Conservation (phyloP, 2,888 invertebrate genomes). For the Lithophane socia region DNA sequence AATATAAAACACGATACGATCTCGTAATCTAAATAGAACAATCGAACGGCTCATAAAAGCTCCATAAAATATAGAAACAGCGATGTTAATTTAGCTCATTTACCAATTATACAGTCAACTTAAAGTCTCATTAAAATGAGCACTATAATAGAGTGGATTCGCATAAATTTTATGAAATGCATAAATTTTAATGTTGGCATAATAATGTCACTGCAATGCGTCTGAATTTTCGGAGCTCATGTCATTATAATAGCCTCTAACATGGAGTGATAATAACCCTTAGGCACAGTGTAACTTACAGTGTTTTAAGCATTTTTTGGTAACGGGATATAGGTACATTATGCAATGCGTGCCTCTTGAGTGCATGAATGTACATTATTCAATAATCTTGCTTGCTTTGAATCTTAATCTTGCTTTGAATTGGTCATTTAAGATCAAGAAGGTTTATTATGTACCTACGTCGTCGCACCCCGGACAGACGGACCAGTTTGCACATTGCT, state of each 20-base stretch:
- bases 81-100: conserved; percentile 42
- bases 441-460: too few relatives aligned
- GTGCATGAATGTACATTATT: not conserved
- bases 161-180: conserved; percentile 55
- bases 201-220: conserved; percentile 57
- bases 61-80: conserved; percentile 36
- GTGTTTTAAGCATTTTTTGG: not conserved
- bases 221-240: conserved; percentile 10
- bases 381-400: not conserved
- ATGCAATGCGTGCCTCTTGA: not conserved
- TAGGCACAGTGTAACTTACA: not conserved
- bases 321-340: not conserved
- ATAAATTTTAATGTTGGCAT: conserved; percentile 58
- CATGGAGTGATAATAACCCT: not conserved
- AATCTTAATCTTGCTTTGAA: not conserved
- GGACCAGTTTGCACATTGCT: too few relatives aligned
- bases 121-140: conserved; percentile 60
- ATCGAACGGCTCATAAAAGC: conserved; percentile 21
- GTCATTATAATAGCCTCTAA: not conserved
- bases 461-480: too few relatives aligned
- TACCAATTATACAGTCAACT: conserved; percentile 52
- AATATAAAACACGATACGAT: not conserved
- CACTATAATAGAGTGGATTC: conserved; percentile 55
- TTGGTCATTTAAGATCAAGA: not conserved
- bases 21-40: conserved; percentile 28